Evolutionary conservation across 2,113 vertebrate species (phyloP), one percentile per base, ranked within the genome.

Genomic region (Aphelocoma coerulescens): DNA sequence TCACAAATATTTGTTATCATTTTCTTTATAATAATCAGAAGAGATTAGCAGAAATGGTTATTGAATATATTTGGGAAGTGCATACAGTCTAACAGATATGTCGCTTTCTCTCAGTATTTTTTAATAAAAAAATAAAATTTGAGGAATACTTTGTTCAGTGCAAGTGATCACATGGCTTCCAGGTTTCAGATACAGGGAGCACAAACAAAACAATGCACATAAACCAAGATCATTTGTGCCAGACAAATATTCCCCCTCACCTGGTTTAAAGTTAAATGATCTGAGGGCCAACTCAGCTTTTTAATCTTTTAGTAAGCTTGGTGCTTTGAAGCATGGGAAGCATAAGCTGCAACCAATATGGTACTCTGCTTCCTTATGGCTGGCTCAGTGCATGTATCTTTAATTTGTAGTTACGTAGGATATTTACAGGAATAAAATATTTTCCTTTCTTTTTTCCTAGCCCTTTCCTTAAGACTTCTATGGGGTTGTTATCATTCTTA

Each of bases 311-410:
- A 16, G 6, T 51, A 19, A 44, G 6, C 24, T 51, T 83, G 32
- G 2, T 52, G 89, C 32, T 79, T 58, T 73, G 55, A 80, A 80
- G 43, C 17, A 10, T 22, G 22, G 39, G 51, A 49, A 79, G 26
- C 13, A 13, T 14, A 63, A 35, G 5, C 46, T 79, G 65, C 0
- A 0, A 76, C 28, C 5, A 49, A 4, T 0, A 0, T 52, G 44
- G 22, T 59, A 5, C 13, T 77, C 32, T 5, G 5, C 16, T 68
- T 13, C 6, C 10, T 88, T 21, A 6, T 33, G 46, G 37, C 57
- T 85, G 32, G 57, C 87, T 78, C 66, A 22, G 28, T 57, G 32
- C 48, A 57, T 1, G 1, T 37, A 44, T 23, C 19, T 65, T 85
- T 63, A 65, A 61, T 46, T 58, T 87, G 26, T 57, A 58, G 8